Base-by-base conservation (phyloP, 2,797 vertebrate species). In the Helostoma temminkii region DNA sequence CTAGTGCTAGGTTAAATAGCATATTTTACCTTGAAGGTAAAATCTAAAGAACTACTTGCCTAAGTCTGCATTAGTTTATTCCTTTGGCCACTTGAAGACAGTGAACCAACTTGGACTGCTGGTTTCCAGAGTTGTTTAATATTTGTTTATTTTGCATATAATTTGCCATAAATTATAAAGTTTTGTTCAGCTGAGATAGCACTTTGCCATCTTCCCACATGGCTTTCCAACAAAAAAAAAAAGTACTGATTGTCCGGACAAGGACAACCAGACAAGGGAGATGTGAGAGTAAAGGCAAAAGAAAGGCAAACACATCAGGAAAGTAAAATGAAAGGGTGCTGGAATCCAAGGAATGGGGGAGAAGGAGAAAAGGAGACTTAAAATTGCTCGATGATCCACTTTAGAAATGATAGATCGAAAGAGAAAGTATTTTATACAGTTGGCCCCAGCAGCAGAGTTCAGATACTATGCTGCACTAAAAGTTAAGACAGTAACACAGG, bases 331-430 rank as follows among this genome's bases (percentile, higher is more conserved):
- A 68, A 71, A 54, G 36, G 48, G 36, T 12, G 41, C n/a, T 36
- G 18, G 30, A 68, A 66, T 74, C 14, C 36, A 18, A 74, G 41
- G 62, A 50, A 42, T 9, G 48, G 62, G 48, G 54, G 39, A 22
- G 55, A 53, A 10, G 36, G 32, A 19, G 39, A 45, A 37, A 55
- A 14, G 57, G 21, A 18, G 21, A 62, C 22, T 26, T 52, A 63
- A 62, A 66, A 55, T 37, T 66, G 54, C 30, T 58, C 75, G 41
- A 2, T 32, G 24, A 58, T 72, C 37, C 57, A 71, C 63, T 73
- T 80, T 74, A 15, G 34, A 56, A 60, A 59, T 73, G 66, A 89
- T 80, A 45, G 63, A 82, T 74, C 1, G 71, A 71, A 74, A 73
- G 21, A 30, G 65, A 78, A 78, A 74, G 81, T 81, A 76, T 56